Evolutionary conservation across 2,797 vertebrate species (phyloP).

Genomic region (Sebastes nivosus): DNA sequence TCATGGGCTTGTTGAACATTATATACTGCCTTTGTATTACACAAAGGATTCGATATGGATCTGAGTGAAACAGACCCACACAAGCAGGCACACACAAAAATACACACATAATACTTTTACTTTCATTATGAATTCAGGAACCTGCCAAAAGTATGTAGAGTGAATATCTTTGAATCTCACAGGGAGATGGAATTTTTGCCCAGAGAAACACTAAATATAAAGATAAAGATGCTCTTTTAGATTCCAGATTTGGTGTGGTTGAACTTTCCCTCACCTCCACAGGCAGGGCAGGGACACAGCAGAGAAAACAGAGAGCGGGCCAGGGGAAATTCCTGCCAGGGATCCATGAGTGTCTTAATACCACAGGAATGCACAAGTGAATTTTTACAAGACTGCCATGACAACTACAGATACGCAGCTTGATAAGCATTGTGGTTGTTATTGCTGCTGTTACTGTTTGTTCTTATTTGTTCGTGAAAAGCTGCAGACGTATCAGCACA

Average conservation of each 20-base stretch:
- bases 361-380: slow-evolving; percentile 70
- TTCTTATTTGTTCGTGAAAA: slow-evolving; percentile 13
- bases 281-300: slow-evolving; percentile 57
- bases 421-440: slow-evolving; percentile 31
- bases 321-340: slow-evolving; percentile 75
- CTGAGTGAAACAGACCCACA: slow-evolving; percentile 1
- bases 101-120: background rate
- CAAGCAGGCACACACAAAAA: background rate
- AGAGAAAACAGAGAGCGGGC: slow-evolving; percentile 50
- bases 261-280: slow-evolving; percentile 75
- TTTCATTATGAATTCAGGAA: background rate
- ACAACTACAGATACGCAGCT: slow-evolving; percentile 39
- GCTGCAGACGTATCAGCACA: background rate
- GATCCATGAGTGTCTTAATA: slow-evolving; percentile 67
- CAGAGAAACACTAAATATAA: slow-evolving; percentile 27
- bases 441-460: slow-evolving; percentile 29
- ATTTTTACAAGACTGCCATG: slow-evolving; percentile 59
- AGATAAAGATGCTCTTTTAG: slow-evolving; percentile 42
- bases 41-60: slow-evolving; percentile 29
- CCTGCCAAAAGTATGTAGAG: background rate
- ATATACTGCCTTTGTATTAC: slow-evolving; percentile 21
- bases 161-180: background rate
- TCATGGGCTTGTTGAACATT: slow-evolving; percentile 19
- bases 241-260: slow-evolving; percentile 66
- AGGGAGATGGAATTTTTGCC: background rate